Base-by-base conservation (phyloP, 2,888 invertebrate species). In the Parnassius apollo region DNA sequence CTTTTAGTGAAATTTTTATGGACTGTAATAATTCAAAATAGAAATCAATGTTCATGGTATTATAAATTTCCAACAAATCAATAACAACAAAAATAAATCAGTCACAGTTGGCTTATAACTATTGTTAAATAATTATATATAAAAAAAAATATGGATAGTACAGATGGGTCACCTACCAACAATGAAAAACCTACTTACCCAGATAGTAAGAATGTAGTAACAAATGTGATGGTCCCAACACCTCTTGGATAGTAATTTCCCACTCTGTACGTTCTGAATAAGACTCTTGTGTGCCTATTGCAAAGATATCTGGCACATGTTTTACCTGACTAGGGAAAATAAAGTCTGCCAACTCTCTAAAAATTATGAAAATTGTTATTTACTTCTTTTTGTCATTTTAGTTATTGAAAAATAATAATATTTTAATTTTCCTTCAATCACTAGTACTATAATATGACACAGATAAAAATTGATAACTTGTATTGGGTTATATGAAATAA, bases 281-380 rank as follows among this genome's bases (percentile, higher is more conserved):
- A 2, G 97, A 97, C 87, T 99, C 98, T 85, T 99, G 98, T 0
- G 98, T 98, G 42, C 98, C 98, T 73, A 99, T 96, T 2, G 95
- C 98, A 77, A 98, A 95, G 75, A 99, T 94, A 78, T 99, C 98
- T 25, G 97, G 96, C 42, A 98, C 95, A 84, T 96, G 95, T 71
- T 96, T 95, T 69, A 97, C 94, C 76, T 95, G 94, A 57, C 95
- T 94, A 1, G 98, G 98, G 67, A 98, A 93, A 75, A 98, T 94
- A 80, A 98, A 97, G 82, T 98, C 98, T 74, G 98, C 96, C 74
- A 98, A 85, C 82, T 96, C 95, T 67, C 96, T 96, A 82, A 62
- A 84, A 84, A 70, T 71, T 56, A 62, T 22, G 53, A 46, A 42
- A 10, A 25, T n/a, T 49, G 1, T 25, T 25, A 18, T 18, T 18